Base-by-base conservation (phyloP, 1,140 invertebrate species). In the Pentalonia nigronervosa region DNA sequence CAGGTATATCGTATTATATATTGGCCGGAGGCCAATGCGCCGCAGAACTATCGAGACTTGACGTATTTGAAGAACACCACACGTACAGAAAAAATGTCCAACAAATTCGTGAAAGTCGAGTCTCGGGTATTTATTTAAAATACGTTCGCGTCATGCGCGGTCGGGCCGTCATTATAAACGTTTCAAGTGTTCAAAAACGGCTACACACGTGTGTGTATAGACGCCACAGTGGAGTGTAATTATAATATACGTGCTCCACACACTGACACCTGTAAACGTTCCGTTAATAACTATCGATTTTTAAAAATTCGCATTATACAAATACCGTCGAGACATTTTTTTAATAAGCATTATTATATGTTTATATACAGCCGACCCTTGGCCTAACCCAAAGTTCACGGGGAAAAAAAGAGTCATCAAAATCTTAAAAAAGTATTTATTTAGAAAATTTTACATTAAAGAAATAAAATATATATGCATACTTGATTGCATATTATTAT, bases 101-200 rank as follows among this genome's bases (percentile, higher is more conserved):
- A 47, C 83, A 25, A 86, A 86, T 86, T 86, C 41, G 41, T 84
- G 81, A 84, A 84, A 84, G 81, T 25, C 81, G 41, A 47, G 83
- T 86, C 60, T 30, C 30, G 60, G 9, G 45, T 47, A 11, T 47
- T 25, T 86, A 47, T 86, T 47, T 86, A 45, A 86, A 67, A 67
- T 67, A 86, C 25, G 83, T 86, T 86, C 21, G 36, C 81, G 81
- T 36, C 34, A 21, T 34, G n/a, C 34, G 76, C n/a, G 25, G 34
- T 30, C 56, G 30, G 17, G n/a, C 76, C 76, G 76, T 81, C 76
- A 81, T 36, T 81, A 41, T 41, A 81, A 81, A 81, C 17, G n/a
- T 36, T 81, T n/a, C 21, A 36, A 81, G n/a, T n/a, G n/a, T 36
- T 81, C 76, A 7, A 81, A 21, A 81, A 36, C n/a, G 25, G 67